Base-by-base conservation (phyloP, 2,888 invertebrate genomes). In the Amphipyra berbera region DNA sequence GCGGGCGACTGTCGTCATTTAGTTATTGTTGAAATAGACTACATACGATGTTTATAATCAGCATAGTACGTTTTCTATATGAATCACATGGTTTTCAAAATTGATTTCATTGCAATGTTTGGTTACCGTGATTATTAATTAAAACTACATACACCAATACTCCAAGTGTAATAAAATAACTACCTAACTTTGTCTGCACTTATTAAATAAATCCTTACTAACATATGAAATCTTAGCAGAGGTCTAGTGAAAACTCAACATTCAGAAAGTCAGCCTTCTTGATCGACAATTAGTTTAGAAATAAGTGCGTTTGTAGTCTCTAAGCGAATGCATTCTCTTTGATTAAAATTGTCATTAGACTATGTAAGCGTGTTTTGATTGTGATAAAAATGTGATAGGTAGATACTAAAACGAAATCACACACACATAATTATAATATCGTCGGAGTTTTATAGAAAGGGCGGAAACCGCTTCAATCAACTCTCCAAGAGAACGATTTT, bases 101-200 rank as follows among this genome's bases (percentile, higher is more conserved):
- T 38, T 33, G 45, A 30, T 50, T 54, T 62, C 59, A 74, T 69
- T 68, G 58, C 53, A 52, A 57, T 54, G 47, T 78, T 76, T 74
- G 68, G 69, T 74, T 69, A 64, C 49, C 21, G 14, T 49, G 49
- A 60, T n/a, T n/a, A n/a, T n/a, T n/a, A 59, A 53, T 55, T 69
- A 48, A 52, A 78, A 61, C 63, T 67, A 78, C 14, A 6, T 56
- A 71, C 68, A 71, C 70, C 27, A 62, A 54, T 47, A 38, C 27
- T 10, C 55, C 48, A 65, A 62, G 54, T 58, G 55, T 60, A 47
- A 42, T 52, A 60, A 64, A 55, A 62, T 56, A 57, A 66, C 60
- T 60, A 73, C 21, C 47, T 73, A 68, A 61, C 49, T 61, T 71
- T 68, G 68, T 70, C 70, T 59, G 73, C 47, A 57, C 68, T 73